phyloP scores from a whole-genome alignment of 2,113 vertebrate species.

The Macquaria ambigua region DNA sequence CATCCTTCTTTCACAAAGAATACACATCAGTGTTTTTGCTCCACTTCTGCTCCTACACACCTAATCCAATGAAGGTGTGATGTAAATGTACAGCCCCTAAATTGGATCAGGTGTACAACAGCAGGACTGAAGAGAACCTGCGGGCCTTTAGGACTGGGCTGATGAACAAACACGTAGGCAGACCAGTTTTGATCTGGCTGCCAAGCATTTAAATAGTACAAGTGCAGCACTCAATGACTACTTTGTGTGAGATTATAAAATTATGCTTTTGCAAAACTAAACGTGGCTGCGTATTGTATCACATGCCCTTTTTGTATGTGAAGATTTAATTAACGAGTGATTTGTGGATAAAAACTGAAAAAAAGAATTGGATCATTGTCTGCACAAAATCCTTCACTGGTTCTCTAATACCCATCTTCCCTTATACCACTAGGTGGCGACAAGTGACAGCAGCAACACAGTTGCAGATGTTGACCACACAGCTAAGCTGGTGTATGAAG shows the following conservation, averaged over 20 bases:
- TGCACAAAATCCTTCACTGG: background rate
- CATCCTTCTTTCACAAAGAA: background rate
- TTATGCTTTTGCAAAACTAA: background rate
- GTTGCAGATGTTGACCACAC: slow-evolving; percentile 85
- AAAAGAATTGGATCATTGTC: background rate
- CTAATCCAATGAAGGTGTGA: background rate
- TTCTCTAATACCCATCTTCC: background rate
- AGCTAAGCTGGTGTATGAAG: slow-evolving; percentile 96
- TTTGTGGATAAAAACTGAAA: background rate
- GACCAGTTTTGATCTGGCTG: background rate
- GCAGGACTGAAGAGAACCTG: background rate
- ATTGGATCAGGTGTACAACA: background rate
- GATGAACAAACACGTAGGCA: background rate
- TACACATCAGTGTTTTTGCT: background rate
- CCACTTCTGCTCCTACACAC: background rate
- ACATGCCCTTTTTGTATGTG: background rate
- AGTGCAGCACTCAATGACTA: no score
- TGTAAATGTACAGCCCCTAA: background rate
- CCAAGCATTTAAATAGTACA: background rate
- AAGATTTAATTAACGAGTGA: background rate
- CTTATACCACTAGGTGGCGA: slow-evolving; percentile 87
- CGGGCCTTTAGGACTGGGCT: background rate
- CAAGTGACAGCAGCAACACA: slow-evolving; percentile 79
- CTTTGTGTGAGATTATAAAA: background rate
- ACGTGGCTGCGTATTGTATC: background rate